Evolutionary conservation across 2,888 invertebrate genomes (phyloP).

Genomic region (Pecten maximus): DNA sequence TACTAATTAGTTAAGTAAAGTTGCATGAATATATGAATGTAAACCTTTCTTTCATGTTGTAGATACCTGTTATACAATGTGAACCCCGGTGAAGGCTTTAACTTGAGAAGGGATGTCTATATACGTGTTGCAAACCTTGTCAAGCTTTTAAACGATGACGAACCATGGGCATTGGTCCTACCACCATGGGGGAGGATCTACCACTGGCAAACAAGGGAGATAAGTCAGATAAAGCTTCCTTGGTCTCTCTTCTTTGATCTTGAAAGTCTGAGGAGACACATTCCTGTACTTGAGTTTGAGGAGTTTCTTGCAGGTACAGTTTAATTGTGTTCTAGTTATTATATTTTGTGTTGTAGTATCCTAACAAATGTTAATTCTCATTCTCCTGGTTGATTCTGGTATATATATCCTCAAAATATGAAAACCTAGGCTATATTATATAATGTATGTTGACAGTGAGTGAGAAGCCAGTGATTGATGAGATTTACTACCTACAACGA

Average conservation of each 20-base stretch:
- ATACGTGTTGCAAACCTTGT: slow-evolving; percentile 94
- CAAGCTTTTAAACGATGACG: slow-evolving; percentile 85
- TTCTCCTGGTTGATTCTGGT: no score
- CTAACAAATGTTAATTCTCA: no score
- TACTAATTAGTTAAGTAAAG: no score
- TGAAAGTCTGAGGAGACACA: slow-evolving; percentile 88
- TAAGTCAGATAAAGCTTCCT: slow-evolving; percentile 86
- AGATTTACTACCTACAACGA: slow-evolving; percentile 91
- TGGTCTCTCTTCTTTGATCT: slow-evolving; percentile 95
- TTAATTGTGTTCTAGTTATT: no score
- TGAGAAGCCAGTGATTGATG: slow-evolving; percentile 87
- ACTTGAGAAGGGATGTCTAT: slow-evolving; percentile 97
- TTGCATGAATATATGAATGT: no score
- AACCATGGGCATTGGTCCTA: slow-evolving; percentile 87
- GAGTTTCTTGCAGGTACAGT: slow-evolving; percentile 89
- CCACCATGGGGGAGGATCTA: slow-evolving; percentile 96
- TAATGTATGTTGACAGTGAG: slow-evolving; percentile 83
- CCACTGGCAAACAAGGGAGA: slow-evolving; percentile 89
- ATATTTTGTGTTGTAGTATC: no score
- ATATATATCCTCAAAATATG: not conserved
- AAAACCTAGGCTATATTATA: no score
- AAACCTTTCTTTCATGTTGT: slow-evolving; percentile 33
- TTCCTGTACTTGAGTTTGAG: slow-evolving; percentile 93
- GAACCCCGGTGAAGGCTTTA: slow-evolving; percentile 98
- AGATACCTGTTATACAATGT: slow-evolving; percentile 96